phyloP scores from a whole-genome alignment of 2,888 invertebrate genomes.

The Hymenopus coronatus region DNA sequence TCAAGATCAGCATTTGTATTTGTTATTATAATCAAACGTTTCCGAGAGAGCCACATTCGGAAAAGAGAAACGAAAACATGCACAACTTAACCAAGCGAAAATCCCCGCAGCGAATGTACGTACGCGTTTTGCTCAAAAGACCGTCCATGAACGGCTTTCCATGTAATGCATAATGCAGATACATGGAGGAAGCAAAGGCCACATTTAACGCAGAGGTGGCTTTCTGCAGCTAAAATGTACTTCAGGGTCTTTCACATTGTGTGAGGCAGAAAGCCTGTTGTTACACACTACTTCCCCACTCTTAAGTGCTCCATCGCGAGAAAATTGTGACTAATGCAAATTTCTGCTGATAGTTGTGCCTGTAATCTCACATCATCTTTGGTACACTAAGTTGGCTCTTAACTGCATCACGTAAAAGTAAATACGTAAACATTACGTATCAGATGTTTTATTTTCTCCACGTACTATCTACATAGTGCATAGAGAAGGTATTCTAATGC shows the following conservation, averaged over 20 bases:
- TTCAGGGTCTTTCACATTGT: not conserved
- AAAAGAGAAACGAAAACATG: not conserved
- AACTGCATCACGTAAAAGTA: too few species aligned
- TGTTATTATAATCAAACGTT: not conserved
- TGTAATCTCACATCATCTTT: not conserved
- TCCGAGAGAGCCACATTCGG: not conserved
- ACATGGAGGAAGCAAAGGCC: not conserved
- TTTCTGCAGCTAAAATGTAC: not conserved
- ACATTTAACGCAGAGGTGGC: not conserved
- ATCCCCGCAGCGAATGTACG: not conserved
- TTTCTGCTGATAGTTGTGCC: not conserved
- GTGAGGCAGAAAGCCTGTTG: not conserved
- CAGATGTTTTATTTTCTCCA: too few species aligned
- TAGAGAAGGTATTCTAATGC: too few species aligned
- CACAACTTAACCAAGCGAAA: not conserved
- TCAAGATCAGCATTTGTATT: not conserved
- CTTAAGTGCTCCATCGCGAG: not conserved
- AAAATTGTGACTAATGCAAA: not conserved
- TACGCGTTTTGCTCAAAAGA: not conserved
- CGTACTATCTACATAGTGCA: too few species aligned
- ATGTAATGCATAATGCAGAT: not conserved
- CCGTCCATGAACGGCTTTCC: not conserved
- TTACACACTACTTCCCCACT: not conserved
- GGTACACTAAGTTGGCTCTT: too few species aligned
- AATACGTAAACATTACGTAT: too few species aligned